phyloP scores from a whole-genome alignment of 2,888 invertebrate species.

The Machimus rusticus region DNA sequence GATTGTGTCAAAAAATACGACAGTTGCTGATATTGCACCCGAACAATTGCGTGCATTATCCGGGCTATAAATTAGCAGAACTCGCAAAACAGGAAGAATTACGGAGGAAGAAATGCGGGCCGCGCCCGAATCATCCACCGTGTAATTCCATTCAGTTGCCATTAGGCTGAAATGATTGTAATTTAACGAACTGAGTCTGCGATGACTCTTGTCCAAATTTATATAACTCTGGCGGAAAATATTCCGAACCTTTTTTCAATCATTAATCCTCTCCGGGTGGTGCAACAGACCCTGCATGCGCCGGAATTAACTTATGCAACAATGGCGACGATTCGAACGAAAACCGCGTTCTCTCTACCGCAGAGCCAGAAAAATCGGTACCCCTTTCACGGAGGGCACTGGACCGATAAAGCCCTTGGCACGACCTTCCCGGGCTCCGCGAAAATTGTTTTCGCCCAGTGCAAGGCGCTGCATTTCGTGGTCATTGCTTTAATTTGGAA shows the following conservation, averaged over 20 bases:
- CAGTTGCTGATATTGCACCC: background rate
- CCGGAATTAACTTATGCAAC: background rate
- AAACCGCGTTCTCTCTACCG: background rate
- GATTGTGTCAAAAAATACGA: background rate
- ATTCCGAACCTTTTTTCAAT: background rate
- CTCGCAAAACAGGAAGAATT: background rate
- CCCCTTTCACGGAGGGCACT: constrained; percentile 17
- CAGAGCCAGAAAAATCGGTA: background rate
- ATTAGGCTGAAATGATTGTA: background rate
- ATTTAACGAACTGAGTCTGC: background rate
- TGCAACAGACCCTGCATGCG: background rate
- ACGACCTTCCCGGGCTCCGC: background rate
- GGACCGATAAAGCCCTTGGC: background rate
- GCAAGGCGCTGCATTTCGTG: constrained; percentile 31
- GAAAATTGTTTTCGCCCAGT: constrained; percentile 5
- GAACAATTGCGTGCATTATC: background rate
- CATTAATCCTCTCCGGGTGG: background rate
- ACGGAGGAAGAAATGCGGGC: background rate
- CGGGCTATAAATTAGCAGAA: background rate
- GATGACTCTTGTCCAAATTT: background rate
- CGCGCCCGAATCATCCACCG: background rate
- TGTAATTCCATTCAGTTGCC: background rate
- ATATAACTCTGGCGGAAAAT: background rate
- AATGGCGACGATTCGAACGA: background rate
- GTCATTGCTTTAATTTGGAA: constrained; percentile 45